These are phyloP conservation scores for Nomada goodeniana DNA, from an alignment of 2,888 invertebrate genomes.

Conservation along the genomic window DNA sequence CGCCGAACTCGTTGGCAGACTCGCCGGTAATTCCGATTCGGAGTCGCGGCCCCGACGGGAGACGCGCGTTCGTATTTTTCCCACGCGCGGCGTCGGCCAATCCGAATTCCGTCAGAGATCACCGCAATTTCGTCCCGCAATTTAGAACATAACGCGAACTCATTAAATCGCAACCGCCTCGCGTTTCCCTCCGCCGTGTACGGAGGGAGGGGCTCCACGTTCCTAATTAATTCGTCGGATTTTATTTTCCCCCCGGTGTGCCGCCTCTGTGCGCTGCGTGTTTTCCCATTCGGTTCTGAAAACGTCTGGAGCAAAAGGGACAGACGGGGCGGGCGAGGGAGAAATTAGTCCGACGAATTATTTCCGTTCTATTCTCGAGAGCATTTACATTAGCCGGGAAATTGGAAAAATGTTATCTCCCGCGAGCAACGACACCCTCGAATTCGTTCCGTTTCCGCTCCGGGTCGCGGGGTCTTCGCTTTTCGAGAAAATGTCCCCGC, in stretches of 20 bases:
- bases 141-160: slow-evolving; percentile 56
- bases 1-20: not conserved
- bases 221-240: slow-evolving; percentile 64
- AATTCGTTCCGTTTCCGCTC: slow-evolving; percentile 13
- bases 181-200: slow-evolving; percentile 33
- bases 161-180: slow-evolving; percentile 54
- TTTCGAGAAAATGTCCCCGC: not conserved
- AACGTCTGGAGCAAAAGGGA: slow-evolving; percentile 12
- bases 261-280: not conserved
- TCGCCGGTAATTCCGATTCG: not conserved
- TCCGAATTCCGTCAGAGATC: slow-evolving; percentile 17
- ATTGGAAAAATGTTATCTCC: slow-evolving; percentile 37
- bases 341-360: slow-evolving; percentile 53
- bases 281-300: slow-evolving; percentile 6
- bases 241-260: slow-evolving; percentile 39
- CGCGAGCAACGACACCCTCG: not conserved
- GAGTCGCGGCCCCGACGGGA: slow-evolving; percentile 1
- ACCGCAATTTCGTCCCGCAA: slow-evolving; percentile 44
- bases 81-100: not conserved
- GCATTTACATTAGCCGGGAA: slow-evolving; percentile 22
- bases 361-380: slow-evolving; percentile 31
- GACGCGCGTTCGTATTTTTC: not conserved
- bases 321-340: not conserved
- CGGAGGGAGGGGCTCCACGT: slow-evolving; percentile 19
- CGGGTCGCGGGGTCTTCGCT: too few species aligned